Percentiles rank a stretch among this genome's conserved stretches.
Conservation (phyloP, 2,888 invertebrate species). For the Caenorhabditis parvicauda region DNA sequence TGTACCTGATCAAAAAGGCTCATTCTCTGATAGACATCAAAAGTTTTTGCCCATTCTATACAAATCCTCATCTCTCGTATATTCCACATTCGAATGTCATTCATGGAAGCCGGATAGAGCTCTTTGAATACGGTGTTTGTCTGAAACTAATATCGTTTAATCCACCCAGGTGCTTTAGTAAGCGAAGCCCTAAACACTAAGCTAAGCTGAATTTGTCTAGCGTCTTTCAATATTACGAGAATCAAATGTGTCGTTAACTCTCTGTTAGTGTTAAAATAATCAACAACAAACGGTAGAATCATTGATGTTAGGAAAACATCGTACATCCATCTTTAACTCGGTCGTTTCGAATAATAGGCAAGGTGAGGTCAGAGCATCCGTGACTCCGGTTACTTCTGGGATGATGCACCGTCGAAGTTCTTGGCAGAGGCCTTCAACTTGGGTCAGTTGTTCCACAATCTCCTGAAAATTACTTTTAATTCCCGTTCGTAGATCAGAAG, state of each 20-base stretch:
- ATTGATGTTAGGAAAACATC: constrained; percentile 19
- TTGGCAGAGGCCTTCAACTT: constrained; percentile 54
- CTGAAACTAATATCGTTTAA: constrained; percentile 42
- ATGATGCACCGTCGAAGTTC: constrained; percentile 51
- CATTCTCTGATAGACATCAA: constrained; percentile 52
- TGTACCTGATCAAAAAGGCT: constrained; percentile 52
- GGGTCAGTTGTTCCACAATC: constrained; percentile 44
- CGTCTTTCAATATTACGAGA: no score
- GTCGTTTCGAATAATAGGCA: constrained; percentile 52
- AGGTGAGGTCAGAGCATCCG: constrained; percentile 42
- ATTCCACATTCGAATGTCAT: constrained; percentile 62
- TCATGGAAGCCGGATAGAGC: constrained; percentile 61
- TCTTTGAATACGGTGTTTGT: constrained; percentile 54
- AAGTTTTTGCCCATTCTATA: constrained; percentile 61
- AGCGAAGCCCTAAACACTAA: neutral
- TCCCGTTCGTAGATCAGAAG: no score
- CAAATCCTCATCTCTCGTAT: constrained; percentile 61
- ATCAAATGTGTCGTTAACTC: no score
- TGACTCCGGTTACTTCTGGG: constrained; percentile 49
- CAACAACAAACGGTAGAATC: constrained; percentile 2
- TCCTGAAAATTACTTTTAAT: constrained; percentile 43
- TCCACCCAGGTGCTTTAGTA: neutral
- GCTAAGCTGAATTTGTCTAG: neutral
- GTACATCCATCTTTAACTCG: constrained; percentile 53
- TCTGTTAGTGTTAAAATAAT: no score